These are phyloP conservation scores for Microctonus brassicae DNA, from an alignment of 2,888 invertebrate species.

Conservation along the genomic window DNA sequence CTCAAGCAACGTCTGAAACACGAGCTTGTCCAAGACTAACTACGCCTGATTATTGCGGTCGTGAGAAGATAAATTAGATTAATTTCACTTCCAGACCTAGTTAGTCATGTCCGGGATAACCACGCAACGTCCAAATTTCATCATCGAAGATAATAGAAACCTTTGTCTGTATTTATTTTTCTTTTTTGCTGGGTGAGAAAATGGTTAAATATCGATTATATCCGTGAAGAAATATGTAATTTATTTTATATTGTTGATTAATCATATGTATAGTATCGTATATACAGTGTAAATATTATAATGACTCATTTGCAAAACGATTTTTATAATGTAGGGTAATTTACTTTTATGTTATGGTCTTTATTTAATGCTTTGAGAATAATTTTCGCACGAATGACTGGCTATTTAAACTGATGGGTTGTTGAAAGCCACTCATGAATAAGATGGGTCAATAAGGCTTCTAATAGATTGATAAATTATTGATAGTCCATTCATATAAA, in stretches of 20 bases:
- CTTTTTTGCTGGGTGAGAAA: neutral
- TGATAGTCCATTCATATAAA: neutral
- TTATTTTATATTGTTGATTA: too few species aligned
- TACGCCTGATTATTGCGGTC: slow-evolving; percentile 57
- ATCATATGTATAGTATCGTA: too few species aligned
- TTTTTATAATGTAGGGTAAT: slow-evolving; percentile 7
- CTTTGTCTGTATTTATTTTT: neutral
- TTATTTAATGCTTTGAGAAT: slow-evolving; percentile 49
- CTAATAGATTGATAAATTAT: slow-evolving; percentile 2
- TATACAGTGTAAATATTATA: neutral
- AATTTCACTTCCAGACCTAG: slow-evolving; percentile 49
- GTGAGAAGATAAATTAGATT: slow-evolving; percentile 56
- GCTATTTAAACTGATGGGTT: slow-evolving; percentile 58
- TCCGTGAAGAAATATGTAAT: too few species aligned
- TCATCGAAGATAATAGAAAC: neutral
- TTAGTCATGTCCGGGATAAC: slow-evolving; percentile 17
- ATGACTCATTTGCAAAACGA: slow-evolving; percentile 16
- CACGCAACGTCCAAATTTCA: slow-evolving; percentile 24
- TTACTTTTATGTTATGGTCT: slow-evolving; percentile 20
- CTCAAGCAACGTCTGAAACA: slow-evolving; percentile 32
- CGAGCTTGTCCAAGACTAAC: slow-evolving; percentile 49
- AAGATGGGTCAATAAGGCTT: slow-evolving; percentile 52
- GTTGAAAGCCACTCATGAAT: slow-evolving; percentile 57
- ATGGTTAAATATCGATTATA: too few species aligned
- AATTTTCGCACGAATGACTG: slow-evolving; percentile 57